A percentile compares a stretch with the other conserved stretches of the same genome.
Evolutionary conservation across 2,797 vertebrate species (phyloP).

Genomic region (Danio tinwini): DNA sequence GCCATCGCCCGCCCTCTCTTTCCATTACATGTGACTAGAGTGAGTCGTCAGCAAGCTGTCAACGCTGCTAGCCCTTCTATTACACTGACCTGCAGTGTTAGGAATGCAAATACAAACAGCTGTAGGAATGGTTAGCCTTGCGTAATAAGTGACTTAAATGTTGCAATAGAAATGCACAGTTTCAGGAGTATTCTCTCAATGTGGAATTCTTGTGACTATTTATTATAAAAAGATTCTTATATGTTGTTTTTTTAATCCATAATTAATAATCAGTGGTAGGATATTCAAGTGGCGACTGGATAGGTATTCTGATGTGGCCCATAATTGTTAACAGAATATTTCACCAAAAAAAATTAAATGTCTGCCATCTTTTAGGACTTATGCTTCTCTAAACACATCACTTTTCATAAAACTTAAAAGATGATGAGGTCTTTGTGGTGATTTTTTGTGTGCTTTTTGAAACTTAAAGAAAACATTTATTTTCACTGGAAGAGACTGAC

Average conservation of each 20-base stretch:
- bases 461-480: too few relatives aligned
- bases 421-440: not conserved
- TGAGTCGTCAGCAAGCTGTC: constrained; percentile 64
- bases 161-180: constrained; percentile 12
- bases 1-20: not conserved
- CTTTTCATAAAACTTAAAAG: not conserved
- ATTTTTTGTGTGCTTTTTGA: not conserved
- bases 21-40: constrained; percentile 43
- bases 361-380: not conserved
- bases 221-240: not conserved
- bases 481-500: not conserved
- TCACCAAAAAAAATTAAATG: not conserved
- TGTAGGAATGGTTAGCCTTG: constrained; percentile 45
- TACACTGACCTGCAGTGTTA: constrained; percentile 27
- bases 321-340: constrained; percentile 1
- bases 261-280: not conserved
- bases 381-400: not conserved
- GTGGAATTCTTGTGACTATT: not conserved
- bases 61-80: constrained; percentile 32
- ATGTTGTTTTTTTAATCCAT: not conserved
- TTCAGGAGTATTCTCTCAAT: constrained; percentile 4
- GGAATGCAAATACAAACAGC: constrained; percentile 46
- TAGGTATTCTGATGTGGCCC: not conserved
- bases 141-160: constrained; percentile 50
- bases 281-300: not conserved